Evolutionary conservation across 2,113 vertebrate genomes (phyloP), one percentile per base, ranked within the genome.

Genomic region (Apaloderma vittatum): DNA sequence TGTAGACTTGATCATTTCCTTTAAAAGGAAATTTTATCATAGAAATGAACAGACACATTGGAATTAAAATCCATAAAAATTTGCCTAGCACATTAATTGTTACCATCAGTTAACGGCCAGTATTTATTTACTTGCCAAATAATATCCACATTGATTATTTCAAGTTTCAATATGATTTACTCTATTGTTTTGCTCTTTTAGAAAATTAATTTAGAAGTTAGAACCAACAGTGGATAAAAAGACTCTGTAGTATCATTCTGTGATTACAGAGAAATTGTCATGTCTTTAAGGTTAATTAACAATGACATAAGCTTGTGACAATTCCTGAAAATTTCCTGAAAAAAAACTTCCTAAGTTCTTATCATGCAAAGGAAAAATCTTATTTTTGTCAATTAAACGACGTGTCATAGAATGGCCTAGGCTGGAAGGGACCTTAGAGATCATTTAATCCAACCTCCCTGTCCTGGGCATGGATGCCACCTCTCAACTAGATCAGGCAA

Each of bases 251-350:
- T 43, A 77, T 52, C 49, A 68, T 83, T 72, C 15, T 63, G 36
- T 82, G 52, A 45, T 65, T 76, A 37, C 2, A 72, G 54, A 55
- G 32, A 26, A 89, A 71, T 15, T 85, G 36, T 66, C 49, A 62
- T 87, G 27, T 62, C 58, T 76, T 77, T 57, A 55, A 90, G 59
- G 65, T 91, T 90, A 93, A 88, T 87, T 93, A 94, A 88, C 46
- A 83, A 22, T n/a, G 70, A 80, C 54, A 48, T 58, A 36, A 83
- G 24, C 45, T 88, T 72, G 65, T 36, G 19, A 65, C 32, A 82
- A 43, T 68, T 88, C 58, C 58, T 90, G 71, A 70, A 86, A 92
- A 80, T 59, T 51, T 70, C 24, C 65, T 80, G 51, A 68, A 95
- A 93, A 22, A 40, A 40, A 40, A 40, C 40, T 40, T 40, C 40